Percentiles rank a stretch among this genome's conserved stretches.
Evolutionary conservation across 2,888 invertebrate species (phyloP).

Genomic region (Drosophila demipolita): DNA sequence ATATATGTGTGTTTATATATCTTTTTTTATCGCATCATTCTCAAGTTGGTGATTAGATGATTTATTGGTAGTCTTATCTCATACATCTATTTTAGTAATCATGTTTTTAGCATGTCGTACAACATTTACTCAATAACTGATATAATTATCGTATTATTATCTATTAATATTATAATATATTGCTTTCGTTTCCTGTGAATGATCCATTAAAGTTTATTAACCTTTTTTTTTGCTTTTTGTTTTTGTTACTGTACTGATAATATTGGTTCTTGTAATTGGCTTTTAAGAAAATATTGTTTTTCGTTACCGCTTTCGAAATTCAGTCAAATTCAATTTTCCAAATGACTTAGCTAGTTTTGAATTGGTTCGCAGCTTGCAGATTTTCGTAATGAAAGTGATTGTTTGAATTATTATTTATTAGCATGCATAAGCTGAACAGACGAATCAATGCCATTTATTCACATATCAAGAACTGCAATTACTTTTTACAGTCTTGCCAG

Average conservation of each 20-base stretch:
- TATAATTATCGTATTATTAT: not conserved
- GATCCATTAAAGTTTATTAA: too few species aligned
- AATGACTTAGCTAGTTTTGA: not conserved
- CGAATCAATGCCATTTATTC: slow-evolving; percentile 9
- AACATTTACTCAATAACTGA: not conserved
- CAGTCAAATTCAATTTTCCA: too few species aligned
- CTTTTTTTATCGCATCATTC: not conserved
- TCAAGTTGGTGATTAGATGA: not conserved
- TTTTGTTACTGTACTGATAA: not conserved
- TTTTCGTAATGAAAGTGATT: not conserved
- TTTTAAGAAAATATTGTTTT: not conserved
- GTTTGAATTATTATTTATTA: slow-evolving; percentile 11
- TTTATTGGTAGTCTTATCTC: not conserved
- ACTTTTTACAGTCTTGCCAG: slow-evolving; percentile 82
- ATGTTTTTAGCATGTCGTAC: not conserved
- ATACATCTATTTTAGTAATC: not conserved
- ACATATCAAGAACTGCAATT: slow-evolving; percentile 8
- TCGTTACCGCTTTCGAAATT: not conserved
- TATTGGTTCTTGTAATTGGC: not conserved
- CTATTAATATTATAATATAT: not conserved
- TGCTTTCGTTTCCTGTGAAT: too few species aligned
- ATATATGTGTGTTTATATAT: not conserved
- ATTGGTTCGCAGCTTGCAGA: not conserved
- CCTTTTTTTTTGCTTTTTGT: not conserved
- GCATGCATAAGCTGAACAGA: not conserved